phyloP scores from a whole-genome alignment of 2,888 invertebrate species.

The Drosophila setosimentum region DNA sequence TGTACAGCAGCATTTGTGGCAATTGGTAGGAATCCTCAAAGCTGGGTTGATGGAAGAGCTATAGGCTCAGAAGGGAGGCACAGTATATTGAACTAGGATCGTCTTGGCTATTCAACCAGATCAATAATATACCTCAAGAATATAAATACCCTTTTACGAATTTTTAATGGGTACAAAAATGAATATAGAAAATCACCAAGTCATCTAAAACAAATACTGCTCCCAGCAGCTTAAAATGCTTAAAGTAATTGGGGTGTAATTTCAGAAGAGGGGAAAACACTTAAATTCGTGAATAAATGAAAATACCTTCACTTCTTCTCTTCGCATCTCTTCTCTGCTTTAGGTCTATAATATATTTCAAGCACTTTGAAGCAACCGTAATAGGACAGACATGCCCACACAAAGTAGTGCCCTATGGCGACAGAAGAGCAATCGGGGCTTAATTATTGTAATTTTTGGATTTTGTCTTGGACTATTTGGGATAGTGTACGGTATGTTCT shows the following conservation, averaged over 20 bases:
- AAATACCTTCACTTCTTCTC: not conserved
- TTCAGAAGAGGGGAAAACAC: not conserved
- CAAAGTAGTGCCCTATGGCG: conserved; percentile 70
- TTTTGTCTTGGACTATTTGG: conserved; percentile 79
- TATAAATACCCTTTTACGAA: not conserved
- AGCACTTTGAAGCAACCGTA: not conserved
- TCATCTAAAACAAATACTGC: not conserved
- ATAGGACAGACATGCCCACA: conserved; percentile 70
- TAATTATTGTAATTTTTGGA: conserved; percentile 77
- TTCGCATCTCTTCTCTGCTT: conserved; percentile 17
- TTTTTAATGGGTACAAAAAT: not conserved
- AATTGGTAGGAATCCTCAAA: not conserved
- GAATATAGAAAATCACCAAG: not conserved
- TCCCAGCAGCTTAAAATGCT: not conserved
- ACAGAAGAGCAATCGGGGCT: conserved; percentile 68
- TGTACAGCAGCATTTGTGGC: not conserved
- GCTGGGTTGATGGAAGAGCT: not conserved
- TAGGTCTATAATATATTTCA: conserved; percentile 7
- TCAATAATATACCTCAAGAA: not conserved
- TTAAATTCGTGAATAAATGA: not conserved
- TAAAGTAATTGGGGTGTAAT: not conserved
- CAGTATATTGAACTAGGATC: not conserved
- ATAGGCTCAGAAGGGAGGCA: not conserved
- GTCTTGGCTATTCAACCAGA: not conserved
- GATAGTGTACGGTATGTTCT: conserved; percentile 83